A percentile compares a stretch with the other conserved stretches of the same genome.
Evolutionary conservation across 2,113 vertebrate genomes (phyloP).

Genomic region (Lepidothrix coronata): DNA sequence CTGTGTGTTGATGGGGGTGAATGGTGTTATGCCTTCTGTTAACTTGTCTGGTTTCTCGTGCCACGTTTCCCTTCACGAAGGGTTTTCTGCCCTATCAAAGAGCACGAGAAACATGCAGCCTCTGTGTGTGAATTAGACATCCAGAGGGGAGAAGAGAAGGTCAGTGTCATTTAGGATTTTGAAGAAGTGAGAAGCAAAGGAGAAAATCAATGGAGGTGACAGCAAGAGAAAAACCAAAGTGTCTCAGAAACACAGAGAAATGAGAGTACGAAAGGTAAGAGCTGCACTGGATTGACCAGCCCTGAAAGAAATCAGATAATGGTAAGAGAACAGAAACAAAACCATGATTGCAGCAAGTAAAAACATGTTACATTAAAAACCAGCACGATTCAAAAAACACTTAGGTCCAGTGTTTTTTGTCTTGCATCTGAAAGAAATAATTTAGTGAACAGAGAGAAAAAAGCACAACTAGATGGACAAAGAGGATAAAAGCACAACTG

Average conservation of each 20-base stretch:
- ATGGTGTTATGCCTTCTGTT: neutral
- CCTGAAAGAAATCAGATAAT: neutral
- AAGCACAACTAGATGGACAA: neutral
- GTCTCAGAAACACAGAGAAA: neutral
- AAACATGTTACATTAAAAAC: fast-evolving
- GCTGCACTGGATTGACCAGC: neutral
- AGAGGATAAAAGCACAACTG: neutral
- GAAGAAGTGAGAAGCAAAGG: neutral
- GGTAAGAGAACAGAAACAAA: neutral
- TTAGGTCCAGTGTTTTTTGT: neutral
- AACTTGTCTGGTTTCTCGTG: neutral
- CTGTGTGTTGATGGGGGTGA: neutral
- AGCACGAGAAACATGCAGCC: neutral
- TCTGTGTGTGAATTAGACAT: neutral
- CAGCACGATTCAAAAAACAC: neutral
- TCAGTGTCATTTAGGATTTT: neutral
- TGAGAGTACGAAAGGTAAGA: neutral
- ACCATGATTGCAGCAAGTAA: neutral
- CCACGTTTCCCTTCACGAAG: neutral
- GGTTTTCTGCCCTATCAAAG: neutral
- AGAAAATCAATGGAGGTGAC: neutral
- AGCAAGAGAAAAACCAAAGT: neutral
- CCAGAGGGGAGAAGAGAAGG: neutral
- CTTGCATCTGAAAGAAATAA: neutral
- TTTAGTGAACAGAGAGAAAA: neutral